A percentile compares a stretch with the other conserved stretches of the same genome.
phyloP scores from a whole-genome alignment of 2,113 vertebrate genomes.

The Chlamydotis undulata region DNA sequence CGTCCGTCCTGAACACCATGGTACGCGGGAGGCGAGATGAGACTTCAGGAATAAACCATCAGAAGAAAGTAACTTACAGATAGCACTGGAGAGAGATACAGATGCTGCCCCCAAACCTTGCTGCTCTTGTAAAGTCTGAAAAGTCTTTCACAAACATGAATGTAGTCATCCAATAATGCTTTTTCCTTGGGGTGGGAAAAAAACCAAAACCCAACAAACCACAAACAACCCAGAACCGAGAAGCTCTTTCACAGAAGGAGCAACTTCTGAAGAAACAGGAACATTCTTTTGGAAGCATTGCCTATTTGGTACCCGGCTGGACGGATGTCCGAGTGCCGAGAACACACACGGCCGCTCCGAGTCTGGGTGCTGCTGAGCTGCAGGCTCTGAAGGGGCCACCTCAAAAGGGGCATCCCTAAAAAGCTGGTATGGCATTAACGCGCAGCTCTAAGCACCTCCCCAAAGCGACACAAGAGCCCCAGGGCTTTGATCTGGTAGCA shows the following conservation, averaged over 20 bases:
- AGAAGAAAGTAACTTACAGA: background rate
- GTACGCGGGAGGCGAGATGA: rapidly evolving
- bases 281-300: background rate
- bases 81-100: background rate
- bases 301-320: no score
- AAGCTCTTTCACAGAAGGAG: background rate
- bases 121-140: background rate
- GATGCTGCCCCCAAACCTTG: background rate
- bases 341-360: rapidly evolving
- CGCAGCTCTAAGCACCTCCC: no score
- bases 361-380: background rate
- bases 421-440: background rate
- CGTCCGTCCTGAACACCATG: background rate
- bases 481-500: background rate
- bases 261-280: background rate
- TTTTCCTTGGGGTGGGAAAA: background rate
- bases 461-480: background rate
- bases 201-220: background rate
- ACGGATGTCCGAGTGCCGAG: background rate
- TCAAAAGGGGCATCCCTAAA: background rate
- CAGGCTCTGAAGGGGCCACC: background rate
- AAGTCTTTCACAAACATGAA: background rate
- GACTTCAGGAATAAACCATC: background rate
- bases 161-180: background rate
- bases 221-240: background rate